phyloP scores from a whole-genome alignment of 2,797 vertebrate genomes.

The Anomalospiza imberbis region DNA sequence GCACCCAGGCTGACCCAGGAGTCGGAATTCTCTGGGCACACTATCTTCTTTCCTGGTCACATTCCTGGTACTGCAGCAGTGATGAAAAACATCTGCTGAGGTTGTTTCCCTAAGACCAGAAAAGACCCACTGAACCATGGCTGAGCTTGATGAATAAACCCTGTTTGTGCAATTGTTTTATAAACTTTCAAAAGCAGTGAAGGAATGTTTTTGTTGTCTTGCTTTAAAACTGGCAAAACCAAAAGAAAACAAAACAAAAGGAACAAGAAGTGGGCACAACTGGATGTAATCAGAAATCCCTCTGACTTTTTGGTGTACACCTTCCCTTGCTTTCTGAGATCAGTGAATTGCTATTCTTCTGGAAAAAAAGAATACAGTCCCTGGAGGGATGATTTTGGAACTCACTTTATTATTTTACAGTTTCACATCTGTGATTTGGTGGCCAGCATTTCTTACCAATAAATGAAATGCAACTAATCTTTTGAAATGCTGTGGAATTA shows the following conservation, averaged over 20 bases:
- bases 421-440: not conserved
- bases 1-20: not conserved
- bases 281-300: not conserved
- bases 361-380: not conserved
- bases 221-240: not conserved
- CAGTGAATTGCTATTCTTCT: not conserved
- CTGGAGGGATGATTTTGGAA: not conserved
- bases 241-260: not conserved
- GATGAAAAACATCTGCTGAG: constrained; percentile 30
- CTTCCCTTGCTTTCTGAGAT: not conserved
- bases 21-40: not conserved
- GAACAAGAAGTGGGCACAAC: not conserved
- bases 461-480: not conserved
- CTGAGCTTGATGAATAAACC: not conserved
- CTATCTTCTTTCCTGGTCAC: not conserved
- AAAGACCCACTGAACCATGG: not conserved
- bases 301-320: not conserved
- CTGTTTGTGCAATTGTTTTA: constrained; percentile 5
- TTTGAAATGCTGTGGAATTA: not conserved
- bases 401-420: not conserved
- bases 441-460: not conserved
- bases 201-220: not conserved
- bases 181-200: not conserved
- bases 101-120: not conserved
- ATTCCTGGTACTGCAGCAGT: not conserved